These are phyloP conservation scores for Agriopis aurantiaria DNA, from an alignment of 2,888 invertebrate genomes.

Conservation along the genomic window DNA sequence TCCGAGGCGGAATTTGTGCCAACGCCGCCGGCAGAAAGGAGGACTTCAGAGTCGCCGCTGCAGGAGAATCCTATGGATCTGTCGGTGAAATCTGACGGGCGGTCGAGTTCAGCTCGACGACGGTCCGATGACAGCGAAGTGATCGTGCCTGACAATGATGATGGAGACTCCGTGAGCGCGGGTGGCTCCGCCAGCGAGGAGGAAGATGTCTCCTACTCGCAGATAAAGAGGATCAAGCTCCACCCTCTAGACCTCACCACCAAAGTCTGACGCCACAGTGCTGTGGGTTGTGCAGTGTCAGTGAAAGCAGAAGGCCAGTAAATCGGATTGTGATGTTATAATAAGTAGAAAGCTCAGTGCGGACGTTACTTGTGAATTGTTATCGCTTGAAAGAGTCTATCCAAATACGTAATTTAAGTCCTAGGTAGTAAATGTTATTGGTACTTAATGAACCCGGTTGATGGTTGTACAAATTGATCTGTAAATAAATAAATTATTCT, in stretches of 20 bases:
- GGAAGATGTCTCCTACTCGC: conserved; percentile 85
- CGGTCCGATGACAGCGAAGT: conserved; percentile 84
- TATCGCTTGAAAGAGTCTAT: conserved; percentile 85
- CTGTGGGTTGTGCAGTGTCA: conserved; percentile 49
- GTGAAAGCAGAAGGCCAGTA: conserved; percentile 81
- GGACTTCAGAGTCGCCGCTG: conserved; percentile 84
- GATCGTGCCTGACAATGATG: conserved; percentile 75
- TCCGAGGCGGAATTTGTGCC: conserved; percentile 84
- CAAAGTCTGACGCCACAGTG: conserved; percentile 86
- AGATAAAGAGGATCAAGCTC: conserved; percentile 86
- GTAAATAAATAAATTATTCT: conserved; percentile 80
- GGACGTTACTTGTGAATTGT: conserved; percentile 75
- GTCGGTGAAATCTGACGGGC: conserved; percentile 90
- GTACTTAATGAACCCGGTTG: conserved; percentile 70
- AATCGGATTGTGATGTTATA: conserved; percentile 81
- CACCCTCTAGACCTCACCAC: conserved; percentile 89
- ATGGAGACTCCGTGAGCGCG: conserved; percentile 77
- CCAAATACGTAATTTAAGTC: conserved; percentile 84
- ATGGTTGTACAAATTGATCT: conserved; percentile 76
- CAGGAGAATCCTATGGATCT: conserved; percentile 94
- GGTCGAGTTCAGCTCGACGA: conserved; percentile 81
- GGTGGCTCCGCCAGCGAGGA: conserved; percentile 80
- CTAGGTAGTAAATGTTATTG: conserved; percentile 72
- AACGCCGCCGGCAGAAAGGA: conserved; percentile 75
- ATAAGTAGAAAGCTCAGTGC: conserved; percentile 68